Evolutionary conservation across 2,113 vertebrate species (phyloP).

Genomic region (Apeltes quadracus): DNA sequence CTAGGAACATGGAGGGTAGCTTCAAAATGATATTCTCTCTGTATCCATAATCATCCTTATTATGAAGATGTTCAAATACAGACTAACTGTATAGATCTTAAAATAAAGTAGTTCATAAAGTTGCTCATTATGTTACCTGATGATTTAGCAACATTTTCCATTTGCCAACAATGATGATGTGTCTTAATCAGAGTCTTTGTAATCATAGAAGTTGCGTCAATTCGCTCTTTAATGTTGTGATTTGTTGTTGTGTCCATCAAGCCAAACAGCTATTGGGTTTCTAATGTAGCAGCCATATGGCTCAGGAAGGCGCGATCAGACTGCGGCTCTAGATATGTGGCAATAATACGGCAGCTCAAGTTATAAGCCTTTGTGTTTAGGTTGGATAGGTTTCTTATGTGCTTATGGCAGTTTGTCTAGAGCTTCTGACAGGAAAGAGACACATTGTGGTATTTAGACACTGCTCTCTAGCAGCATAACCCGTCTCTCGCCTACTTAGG

Average conservation of each 20-base stretch:
- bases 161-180: too few relatives aligned
- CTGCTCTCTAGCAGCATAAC: slow-evolving; percentile 1
- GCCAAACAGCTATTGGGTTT: neutral
- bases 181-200: too few relatives aligned
- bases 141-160: neutral
- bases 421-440: slow-evolving; percentile 15
- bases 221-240: too few relatives aligned
- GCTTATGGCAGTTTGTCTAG: slow-evolving; percentile 14
- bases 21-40: neutral
- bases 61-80: neutral
- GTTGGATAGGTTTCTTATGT: neutral
- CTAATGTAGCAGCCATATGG: too few relatives aligned
- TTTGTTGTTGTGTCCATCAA: too few relatives aligned
- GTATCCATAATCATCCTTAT: neutral
- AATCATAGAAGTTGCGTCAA: too few relatives aligned
- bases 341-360: neutral
- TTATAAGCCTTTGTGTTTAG: too few relatives aligned
- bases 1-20: neutral
- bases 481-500: too few relatives aligned
- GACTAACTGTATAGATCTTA: neutral
- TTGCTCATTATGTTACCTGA: too few relatives aligned
- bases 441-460: slow-evolving; percentile 30
- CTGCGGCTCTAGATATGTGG: neutral
- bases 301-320: neutral
- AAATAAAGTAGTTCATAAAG: too few relatives aligned